These are phyloP conservation scores for Blera fallax DNA, from an alignment of 2,888 invertebrate species.

Conservation along the genomic window DNA sequence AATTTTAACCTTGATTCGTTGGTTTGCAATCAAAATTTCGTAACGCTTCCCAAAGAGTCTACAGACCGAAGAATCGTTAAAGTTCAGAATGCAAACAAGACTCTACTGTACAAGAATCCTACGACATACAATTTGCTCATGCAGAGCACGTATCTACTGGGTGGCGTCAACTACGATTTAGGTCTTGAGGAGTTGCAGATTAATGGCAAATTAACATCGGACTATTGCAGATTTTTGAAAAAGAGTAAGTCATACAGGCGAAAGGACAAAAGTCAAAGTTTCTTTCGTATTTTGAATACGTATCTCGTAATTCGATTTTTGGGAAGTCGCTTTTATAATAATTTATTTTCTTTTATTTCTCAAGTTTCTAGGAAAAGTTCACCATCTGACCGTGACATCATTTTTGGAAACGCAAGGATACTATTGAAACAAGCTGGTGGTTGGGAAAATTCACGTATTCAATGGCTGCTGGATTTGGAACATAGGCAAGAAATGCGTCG, in stretches of 20 bases:
- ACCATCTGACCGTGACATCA: constrained; percentile 49
- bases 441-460: constrained; percentile 65
- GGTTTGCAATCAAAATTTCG: constrained; percentile 33
- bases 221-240: constrained; percentile 13
- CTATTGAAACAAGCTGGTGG: constrained; percentile 3
- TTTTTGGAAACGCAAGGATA: constrained; percentile 46
- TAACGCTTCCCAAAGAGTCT: not conserved
- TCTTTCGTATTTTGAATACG: no score
- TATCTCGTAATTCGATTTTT: no score
- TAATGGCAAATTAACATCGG: not conserved
- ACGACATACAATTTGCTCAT: not conserved
- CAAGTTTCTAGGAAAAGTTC: constrained; percentile 36
- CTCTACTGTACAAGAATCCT: constrained; percentile 23
- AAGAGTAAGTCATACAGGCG: constrained; percentile 4
- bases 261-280: not conserved
- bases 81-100: not conserved
- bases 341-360: not conserved
- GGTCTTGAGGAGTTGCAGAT: not conserved
- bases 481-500: not conserved
- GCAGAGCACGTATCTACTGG: constrained; percentile 20
- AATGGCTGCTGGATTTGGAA: constrained; percentile 67
- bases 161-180: constrained; percentile 25
- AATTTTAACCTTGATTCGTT: constrained; percentile 40
- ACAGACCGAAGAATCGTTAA: constrained; percentile 31
- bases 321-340: not conserved